Conservation (phyloP, 2,888 invertebrate species). For the Heliconius sara region DNA sequence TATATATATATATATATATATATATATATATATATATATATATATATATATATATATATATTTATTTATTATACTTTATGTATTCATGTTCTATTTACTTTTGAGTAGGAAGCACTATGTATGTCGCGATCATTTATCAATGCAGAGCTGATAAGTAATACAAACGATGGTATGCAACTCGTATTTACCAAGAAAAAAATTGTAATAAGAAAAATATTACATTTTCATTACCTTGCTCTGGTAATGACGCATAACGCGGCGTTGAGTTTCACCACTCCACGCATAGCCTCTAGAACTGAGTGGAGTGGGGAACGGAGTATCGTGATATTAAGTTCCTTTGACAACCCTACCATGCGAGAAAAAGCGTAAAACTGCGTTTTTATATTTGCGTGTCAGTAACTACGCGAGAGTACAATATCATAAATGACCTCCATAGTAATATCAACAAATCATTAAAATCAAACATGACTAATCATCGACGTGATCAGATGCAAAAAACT, state of each 20-base stretch:
- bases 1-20: no score
- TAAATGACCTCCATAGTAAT: neutral
- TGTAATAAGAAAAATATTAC: neutral
- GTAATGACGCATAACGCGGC: neutral
- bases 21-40: no score
- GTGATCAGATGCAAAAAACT: neutral
- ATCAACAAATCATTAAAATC: neutral
- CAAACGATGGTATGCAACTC: neutral
- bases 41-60: neutral
- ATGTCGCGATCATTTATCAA: conserved; percentile 7
- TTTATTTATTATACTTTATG: neutral
- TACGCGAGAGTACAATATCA: neutral
- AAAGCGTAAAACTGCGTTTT: neutral
- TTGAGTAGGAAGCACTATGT: conserved; percentile 6
- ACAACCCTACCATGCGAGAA: neutral
- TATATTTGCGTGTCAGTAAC: neutral
- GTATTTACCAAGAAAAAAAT: neutral
- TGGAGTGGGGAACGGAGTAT: neutral
- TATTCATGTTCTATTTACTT: conserved; percentile 20
- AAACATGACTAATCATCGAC: neutral
- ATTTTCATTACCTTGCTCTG: no score
- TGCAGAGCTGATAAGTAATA: conserved; percentile 1
- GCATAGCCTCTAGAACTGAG: neutral
- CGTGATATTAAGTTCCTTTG: neutral
- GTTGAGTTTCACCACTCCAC: neutral